phyloP scores from a whole-genome alignment of 2,113 vertebrate species.

The Pluvianellus socialis region DNA sequence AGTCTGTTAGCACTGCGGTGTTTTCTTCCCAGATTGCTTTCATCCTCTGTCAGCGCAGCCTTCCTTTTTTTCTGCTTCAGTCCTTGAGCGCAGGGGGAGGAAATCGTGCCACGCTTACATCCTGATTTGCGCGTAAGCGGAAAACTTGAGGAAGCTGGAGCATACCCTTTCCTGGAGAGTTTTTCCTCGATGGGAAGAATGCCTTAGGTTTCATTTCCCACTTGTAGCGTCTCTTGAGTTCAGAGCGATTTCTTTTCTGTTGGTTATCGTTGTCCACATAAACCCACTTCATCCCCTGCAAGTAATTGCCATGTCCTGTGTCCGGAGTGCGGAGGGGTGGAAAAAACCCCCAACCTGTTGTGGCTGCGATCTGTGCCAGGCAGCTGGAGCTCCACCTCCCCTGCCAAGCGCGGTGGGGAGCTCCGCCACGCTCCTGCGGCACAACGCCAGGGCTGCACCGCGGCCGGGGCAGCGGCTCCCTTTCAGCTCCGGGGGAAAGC shows the following conservation, averaged over 20 bases:
- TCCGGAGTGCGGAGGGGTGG: background rate
- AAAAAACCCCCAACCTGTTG: background rate
- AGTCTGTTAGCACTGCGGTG: background rate
- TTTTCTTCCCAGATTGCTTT: background rate
- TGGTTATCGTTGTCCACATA: background rate
- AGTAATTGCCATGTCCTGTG: background rate
- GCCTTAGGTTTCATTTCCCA: background rate
- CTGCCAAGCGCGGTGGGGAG: background rate
- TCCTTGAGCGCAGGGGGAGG: background rate
- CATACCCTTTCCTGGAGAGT: background rate
- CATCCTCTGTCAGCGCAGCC: background rate
- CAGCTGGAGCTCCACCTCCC: background rate
- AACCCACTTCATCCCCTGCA: background rate
- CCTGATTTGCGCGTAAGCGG: background rate
- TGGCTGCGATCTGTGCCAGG: background rate
- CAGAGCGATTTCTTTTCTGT: background rate
- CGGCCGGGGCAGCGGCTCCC: accelerated
- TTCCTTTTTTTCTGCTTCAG: background rate
- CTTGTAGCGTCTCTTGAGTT: background rate
- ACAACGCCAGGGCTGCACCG: background rate
- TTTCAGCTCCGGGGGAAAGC: background rate
- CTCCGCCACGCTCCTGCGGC: background rate
- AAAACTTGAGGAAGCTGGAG: background rate
- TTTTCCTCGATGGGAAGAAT: background rate
- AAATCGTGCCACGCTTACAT: background rate